phyloP scores from a whole-genome alignment of 2,888 invertebrate species.

The Platycheirus rosarum region DNA sequence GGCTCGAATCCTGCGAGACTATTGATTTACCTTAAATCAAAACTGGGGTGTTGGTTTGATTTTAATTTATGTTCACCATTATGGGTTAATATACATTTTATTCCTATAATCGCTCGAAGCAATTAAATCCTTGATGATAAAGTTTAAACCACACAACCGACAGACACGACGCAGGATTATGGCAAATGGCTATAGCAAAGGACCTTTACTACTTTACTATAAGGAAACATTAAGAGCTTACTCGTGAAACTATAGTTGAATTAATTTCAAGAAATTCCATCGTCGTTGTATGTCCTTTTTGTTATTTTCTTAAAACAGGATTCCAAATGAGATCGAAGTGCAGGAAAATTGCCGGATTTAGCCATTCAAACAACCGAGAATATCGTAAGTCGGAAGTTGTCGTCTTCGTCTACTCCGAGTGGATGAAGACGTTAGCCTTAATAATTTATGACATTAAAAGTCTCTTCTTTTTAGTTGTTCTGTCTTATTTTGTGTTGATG shows the following conservation, averaged over 20 bases:
- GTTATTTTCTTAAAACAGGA: neutral
- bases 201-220: too few relatives aligned
- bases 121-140: conserved; percentile 60
- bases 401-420: conserved; percentile 21
- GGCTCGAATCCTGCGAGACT: neutral
- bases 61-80: conserved; percentile 66
- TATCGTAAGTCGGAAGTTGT: conserved; percentile 25
- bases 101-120: conserved; percentile 63
- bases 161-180: neutral
- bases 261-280: conserved; percentile 23
- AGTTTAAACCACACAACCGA: conserved; percentile 33
- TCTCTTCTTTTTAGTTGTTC: conserved; percentile 40
- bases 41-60: conserved; percentile 25
- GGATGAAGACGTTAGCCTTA: conserved; percentile 62
- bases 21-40: conserved; percentile 60
- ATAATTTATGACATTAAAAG: conserved; percentile 68
- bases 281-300: neutral
- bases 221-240: neutral
- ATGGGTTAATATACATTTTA: conserved; percentile 64
- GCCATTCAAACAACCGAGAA: neutral
- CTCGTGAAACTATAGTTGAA: too few relatives aligned
- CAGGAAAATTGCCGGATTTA: neutral
- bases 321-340: conserved; percentile 28
- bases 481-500: neutral
- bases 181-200: too few relatives aligned